Conservation (phyloP, 2,797 vertebrate genomes). For the Chelon labrosus region DNA sequence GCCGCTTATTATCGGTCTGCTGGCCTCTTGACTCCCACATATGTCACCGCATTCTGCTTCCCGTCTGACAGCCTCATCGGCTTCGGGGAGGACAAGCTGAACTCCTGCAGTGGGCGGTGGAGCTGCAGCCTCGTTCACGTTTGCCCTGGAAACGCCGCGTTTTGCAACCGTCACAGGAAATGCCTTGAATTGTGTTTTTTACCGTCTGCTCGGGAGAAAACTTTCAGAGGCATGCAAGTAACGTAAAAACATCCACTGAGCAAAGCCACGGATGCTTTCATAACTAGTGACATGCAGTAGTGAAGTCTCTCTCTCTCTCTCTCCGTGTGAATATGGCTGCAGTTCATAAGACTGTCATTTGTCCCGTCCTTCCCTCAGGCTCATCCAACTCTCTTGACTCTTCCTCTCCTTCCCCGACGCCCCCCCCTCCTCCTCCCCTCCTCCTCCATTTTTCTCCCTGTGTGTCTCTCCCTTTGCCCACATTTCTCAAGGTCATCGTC, state of each 20-base stretch:
- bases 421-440: background rate
- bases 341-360: constrained; percentile 10
- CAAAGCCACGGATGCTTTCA: background rate
- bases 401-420: background rate
- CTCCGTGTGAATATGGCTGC: background rate
- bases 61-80: constrained; percentile 59
- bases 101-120: constrained; percentile 47
- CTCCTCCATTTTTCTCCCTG: background rate
- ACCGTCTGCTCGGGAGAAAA: background rate
- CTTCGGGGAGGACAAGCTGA: constrained; percentile 54
- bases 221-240: background rate
- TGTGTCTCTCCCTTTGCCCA: background rate
- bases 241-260: background rate
- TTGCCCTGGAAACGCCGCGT: constrained; percentile 18
- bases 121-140: constrained; percentile 49
- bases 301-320: background rate
- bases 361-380: constrained; percentile 45
- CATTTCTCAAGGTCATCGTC: constrained; percentile 51
- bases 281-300: background rate
- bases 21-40: constrained; percentile 66
- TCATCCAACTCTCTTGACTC: constrained; percentile 11
- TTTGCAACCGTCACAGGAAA: constrained; percentile 3
- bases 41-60: constrained; percentile 47
- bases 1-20: constrained; percentile 48
- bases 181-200: background rate